Conservation (phyloP, 1,140 invertebrate species). For the Camponotus pennsylvanicus region DNA sequence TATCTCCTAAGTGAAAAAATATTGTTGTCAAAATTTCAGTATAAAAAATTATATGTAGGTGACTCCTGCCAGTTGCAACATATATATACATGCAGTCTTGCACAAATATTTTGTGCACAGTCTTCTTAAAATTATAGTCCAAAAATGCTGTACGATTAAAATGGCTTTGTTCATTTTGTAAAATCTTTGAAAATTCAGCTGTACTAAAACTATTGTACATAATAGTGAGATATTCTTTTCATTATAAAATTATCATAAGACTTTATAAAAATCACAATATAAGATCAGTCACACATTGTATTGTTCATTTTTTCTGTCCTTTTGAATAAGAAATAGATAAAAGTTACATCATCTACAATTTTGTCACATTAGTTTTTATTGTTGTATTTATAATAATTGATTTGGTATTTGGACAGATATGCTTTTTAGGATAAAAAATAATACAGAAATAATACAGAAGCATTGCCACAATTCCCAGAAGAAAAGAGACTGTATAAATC, state of each 20-base stretch:
- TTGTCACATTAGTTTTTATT: no score
- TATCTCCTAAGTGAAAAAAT: not conserved
- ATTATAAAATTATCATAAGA: not conserved
- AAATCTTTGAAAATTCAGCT: conserved; percentile 1
- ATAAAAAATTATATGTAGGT: conserved; percentile 1
- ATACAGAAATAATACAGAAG: conserved; percentile 89
- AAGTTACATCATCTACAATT: not conserved
- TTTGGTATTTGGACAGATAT: not conserved
- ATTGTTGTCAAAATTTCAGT: conserved; percentile 2
- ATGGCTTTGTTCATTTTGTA: not conserved
- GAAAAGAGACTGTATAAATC: conserved; percentile 89
- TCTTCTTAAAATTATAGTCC: conserved; percentile 1
- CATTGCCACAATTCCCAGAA: conserved; percentile 91
- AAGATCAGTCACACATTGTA: not conserved
- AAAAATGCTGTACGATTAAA: not conserved
- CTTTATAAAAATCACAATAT: not conserved
- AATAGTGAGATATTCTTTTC: not conserved
- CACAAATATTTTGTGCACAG: conserved; percentile 1
- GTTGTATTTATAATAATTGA: not conserved
- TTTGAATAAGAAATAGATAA: not conserved
- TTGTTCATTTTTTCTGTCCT: not conserved
- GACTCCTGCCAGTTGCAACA: not conserved
- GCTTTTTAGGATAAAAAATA: conserved; percentile 89
- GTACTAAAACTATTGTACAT: not conserved
- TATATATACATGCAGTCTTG: not conserved